Base-by-base conservation (phyloP, 2,797 vertebrate species). In the Sandelia bainsii region DNA sequence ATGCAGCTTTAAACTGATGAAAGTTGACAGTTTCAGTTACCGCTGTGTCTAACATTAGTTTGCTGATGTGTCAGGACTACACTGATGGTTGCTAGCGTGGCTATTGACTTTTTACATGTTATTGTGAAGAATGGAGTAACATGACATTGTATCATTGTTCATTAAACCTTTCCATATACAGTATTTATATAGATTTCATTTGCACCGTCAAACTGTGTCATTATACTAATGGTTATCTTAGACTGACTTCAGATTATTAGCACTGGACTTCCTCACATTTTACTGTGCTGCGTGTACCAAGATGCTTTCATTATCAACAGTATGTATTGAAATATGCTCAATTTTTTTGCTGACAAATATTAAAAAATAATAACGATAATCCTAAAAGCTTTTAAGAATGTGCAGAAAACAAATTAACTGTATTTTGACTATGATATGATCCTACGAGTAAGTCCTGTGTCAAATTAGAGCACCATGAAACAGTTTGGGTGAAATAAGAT, bases 251-350 rank as follows among this genome's bases (percentile, higher is more conserved):
- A 39, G 34, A 53, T 48, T 4, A 56, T 37, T 50, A 22, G 44
- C 11, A 16, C 63, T 63, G 32, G 23, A 32, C 34, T 58, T 52
- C 46, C 51, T 63, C 34, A 19, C 17, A 9, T 70, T 59, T 80
- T 39, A 46, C 45, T 40, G 45, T 77, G 62, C 72, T 68, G 19
- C 29, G 54, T 63, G 39, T 65, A 48, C 22, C 42, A 34, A 60
- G 42, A 60, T 67, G 17, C 56, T 77, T 65, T 63, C 4, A 40
- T 72, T 34, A 70, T 59, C 29, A n/a, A 52, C 8, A 50, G 49
- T 45, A 53, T 59, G 42, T 72, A 54, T 72, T 72, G 54, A 16
- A 71, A 78, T 40, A 75, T 49, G 50, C 25, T 53, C 32, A 44
- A 37, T 57, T 59, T 61, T 23, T 44, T 62, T 64, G 25, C 50